A percentile compares a stretch with the other conserved stretches of the same genome.
phyloP scores from a whole-genome alignment of 2,888 invertebrate species.

The Lutraria lutraria region DNA sequence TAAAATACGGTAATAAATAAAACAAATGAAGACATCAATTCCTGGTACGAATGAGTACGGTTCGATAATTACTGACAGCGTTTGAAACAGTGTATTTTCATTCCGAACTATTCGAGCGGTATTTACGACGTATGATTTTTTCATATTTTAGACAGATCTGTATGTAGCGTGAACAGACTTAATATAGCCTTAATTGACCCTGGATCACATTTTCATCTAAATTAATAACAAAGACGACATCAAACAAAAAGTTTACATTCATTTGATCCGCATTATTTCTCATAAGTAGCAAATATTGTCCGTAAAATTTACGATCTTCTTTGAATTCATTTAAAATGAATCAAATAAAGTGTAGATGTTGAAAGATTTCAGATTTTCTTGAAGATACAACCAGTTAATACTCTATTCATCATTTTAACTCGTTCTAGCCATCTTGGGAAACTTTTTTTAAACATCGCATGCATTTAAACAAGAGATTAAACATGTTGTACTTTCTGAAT shows the following conservation, averaged over 20 bases:
- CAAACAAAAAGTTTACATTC: constrained; percentile 38
- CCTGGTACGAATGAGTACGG: constrained; percentile 14
- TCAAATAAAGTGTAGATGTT: constrained; percentile 27
- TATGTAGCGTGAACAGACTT: constrained; percentile 41
- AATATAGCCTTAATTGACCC: constrained; percentile 48
- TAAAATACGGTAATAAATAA: constrained; percentile 11
- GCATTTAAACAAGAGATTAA: neutral
- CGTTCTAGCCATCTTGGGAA: neutral
- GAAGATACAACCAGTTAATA: neutral
- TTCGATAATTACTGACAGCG: neutral
- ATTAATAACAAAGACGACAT: constrained; percentile 56
- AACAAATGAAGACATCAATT: constrained; percentile 16
- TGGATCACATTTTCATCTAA: constrained; percentile 57
- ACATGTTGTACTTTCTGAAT: too few species aligned
- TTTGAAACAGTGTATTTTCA: neutral
- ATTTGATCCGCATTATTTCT: constrained; percentile 39
- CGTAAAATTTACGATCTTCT: constrained; percentile 51
- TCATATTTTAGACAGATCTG: constrained; percentile 32
- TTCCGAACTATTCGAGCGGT: neutral
- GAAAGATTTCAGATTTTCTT: constrained; percentile 17
- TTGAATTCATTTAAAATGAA: constrained; percentile 31
- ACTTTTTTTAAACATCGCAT: neutral
- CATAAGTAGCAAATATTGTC: constrained; percentile 35
- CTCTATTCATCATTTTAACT: neutral
- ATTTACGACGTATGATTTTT: constrained; percentile 22